Base-by-base conservation (phyloP, 2,113 vertebrate genomes). In the Artemisiospiza belli region DNA sequence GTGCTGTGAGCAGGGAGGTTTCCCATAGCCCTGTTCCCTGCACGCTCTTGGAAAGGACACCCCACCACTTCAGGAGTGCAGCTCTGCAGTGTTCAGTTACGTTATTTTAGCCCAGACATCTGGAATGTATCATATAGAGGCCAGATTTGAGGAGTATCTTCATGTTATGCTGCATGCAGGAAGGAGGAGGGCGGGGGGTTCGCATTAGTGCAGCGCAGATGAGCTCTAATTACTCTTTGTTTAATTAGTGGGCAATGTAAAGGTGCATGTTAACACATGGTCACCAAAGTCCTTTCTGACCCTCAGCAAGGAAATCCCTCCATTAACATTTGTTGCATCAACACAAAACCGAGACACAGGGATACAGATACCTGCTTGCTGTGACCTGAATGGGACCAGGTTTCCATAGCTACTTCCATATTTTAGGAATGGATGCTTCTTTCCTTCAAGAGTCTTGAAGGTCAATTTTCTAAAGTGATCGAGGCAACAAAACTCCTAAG, bases 71-170 rank as follows among this genome's bases (percentile, higher is more conserved):
- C 86, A 86, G 61, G 39, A 93, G 27, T 11, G 51, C 44, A 90
- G 64, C 57, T 86, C 57, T 47, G 10, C 7, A 70, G 59, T 12
- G 15, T n/a, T 64, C 37, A 69, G 68, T 59, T 90, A 70, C 41
- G 4, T 8, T 46, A 73, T 70, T 82, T 75, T 23, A 93, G 47
- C 73, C 55, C 76, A 67, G 39, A 89, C 72, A 94, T 94, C 94
- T 97, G 96, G 95, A 95, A 92, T 2, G 0, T 61, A 79, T 94
- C 62, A 72, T 27, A 37, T 16, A 81, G 83, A 68, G 54, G 77
- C 83, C 83, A 91, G 81, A 89, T 81, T 81, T 78, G 87, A 95
- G 83, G 28, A 87, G 57, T 75, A 78, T 87, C 91, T 96, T 86
- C 68, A 63, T 74, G 74, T 91, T 75, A 14, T 75, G 58, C 64